A percentile compares a stretch with the other conserved stretches of the same genome.
Evolutionary conservation across 2,888 invertebrate genomes (phyloP).

Genomic region (Agriopis leucophaearia): DNA sequence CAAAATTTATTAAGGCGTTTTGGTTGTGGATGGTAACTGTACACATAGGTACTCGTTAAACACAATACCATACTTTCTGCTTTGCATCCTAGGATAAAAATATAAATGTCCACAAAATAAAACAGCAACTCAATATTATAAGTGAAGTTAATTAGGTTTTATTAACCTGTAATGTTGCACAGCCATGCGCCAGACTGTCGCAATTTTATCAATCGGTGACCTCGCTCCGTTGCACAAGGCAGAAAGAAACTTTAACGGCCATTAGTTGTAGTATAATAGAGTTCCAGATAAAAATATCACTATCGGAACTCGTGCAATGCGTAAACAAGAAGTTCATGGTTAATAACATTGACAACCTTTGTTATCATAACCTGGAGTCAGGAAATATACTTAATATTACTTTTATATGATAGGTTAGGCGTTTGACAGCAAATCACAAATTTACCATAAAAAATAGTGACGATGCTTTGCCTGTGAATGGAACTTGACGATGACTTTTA

Average conservation of each 20-base stretch:
- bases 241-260: conserved; percentile 6
- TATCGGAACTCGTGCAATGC: conserved; percentile 6
- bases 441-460: too few relatives aligned
- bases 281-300: background rate
- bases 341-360: background rate
- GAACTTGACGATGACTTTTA: too few relatives aligned
- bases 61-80: too few relatives aligned
- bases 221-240: conserved; percentile 27
- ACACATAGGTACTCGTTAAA: too few relatives aligned
- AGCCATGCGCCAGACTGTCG: conserved; percentile 10
- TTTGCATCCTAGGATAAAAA: too few relatives aligned
- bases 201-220: conserved; percentile 32
- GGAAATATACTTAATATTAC: background rate
- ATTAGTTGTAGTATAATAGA: background rate
- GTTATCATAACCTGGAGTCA: background rate
- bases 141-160: background rate
- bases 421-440: too few relatives aligned
- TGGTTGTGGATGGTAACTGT: too few relatives aligned
- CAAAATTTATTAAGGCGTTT: too few relatives aligned
- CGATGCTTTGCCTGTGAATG: too few relatives aligned
- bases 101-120: background rate
- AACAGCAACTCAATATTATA: background rate
- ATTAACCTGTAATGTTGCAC: background rate
- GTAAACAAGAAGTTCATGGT: background rate
- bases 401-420: too few relatives aligned